phyloP scores from a whole-genome alignment of 2,797 vertebrate genomes.

The Gastrophryne carolinensis region DNA sequence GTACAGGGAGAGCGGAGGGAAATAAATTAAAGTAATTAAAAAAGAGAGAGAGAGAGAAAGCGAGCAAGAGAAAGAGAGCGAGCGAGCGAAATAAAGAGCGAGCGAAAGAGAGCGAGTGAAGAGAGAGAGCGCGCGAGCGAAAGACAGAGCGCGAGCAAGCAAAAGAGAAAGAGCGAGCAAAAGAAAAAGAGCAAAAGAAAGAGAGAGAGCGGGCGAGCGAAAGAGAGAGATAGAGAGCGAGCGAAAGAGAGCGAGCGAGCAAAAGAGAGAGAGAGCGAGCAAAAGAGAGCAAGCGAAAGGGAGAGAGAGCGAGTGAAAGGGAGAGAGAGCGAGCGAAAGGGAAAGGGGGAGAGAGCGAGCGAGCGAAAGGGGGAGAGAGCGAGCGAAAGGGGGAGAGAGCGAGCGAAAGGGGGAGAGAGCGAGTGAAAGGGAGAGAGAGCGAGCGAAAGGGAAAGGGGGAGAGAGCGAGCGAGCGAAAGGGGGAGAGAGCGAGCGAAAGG shows the following conservation, averaged over 20 bases:
- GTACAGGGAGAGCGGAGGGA: conserved; percentile 19
- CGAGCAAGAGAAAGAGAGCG: neutral
- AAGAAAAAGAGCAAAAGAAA: neutral
- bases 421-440: too few species aligned
- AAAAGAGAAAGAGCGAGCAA: neutral
- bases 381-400: neutral
- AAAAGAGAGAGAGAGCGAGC: neutral
- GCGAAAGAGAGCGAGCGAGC: too few species aligned
- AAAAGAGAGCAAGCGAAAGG: too few species aligned
- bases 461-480: neutral
- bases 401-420: neutral
- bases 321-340: neutral
- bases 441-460: too few species aligned
- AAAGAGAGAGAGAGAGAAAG: neutral
- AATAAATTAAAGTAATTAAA: too few species aligned
- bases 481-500: neutral
- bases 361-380: neutral
- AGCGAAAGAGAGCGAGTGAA: too few species aligned
- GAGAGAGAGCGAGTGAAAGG: too few species aligned
- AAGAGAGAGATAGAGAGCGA: too few species aligned
- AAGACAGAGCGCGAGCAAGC: too few species aligned
- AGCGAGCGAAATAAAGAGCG: neutral
- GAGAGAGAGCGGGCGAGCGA: too few species aligned
- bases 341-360: neutral
- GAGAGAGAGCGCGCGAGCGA: neutral